These are phyloP conservation scores for Hirundo rustica DNA, from an alignment of 2,797 vertebrate genomes.

Conservation along the genomic window DNA sequence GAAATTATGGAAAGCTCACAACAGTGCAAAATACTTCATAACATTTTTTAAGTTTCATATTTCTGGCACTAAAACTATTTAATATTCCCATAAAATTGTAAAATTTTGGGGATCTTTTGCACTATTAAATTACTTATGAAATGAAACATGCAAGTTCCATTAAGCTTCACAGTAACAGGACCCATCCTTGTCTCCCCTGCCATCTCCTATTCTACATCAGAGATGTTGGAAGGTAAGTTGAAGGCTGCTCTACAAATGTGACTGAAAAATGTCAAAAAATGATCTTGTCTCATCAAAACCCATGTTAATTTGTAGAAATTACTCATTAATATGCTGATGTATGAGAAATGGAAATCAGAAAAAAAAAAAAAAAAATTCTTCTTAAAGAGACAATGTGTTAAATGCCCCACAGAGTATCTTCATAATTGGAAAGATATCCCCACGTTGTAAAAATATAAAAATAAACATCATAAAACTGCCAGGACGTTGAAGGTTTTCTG, in stretches of 20 bases:
- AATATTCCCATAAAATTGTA: background rate
- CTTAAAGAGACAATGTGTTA: background rate
- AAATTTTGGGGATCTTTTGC: background rate
- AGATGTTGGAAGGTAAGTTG: background rate
- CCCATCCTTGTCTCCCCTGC: background rate
- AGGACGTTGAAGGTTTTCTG: background rate
- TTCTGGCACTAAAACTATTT: background rate
- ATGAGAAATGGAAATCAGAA: background rate
- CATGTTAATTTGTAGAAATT: background rate
- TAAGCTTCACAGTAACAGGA: background rate
- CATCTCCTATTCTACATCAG: background rate
- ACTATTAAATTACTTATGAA: background rate
- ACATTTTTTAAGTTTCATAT: background rate
- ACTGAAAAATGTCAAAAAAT: background rate
- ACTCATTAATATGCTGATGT: background rate
- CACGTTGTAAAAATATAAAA: background rate
- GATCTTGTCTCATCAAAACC: background rate
- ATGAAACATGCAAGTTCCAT: background rate
- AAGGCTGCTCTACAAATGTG: background rate
- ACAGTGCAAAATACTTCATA: background rate
- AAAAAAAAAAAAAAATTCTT: background rate
- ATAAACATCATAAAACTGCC: background rate
- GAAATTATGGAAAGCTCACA: background rate
- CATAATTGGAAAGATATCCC: background rate
- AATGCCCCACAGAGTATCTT: background rate